Base-by-base conservation (phyloP, 2,888 invertebrate genomes). In the Leptopilina drosophilae region DNA sequence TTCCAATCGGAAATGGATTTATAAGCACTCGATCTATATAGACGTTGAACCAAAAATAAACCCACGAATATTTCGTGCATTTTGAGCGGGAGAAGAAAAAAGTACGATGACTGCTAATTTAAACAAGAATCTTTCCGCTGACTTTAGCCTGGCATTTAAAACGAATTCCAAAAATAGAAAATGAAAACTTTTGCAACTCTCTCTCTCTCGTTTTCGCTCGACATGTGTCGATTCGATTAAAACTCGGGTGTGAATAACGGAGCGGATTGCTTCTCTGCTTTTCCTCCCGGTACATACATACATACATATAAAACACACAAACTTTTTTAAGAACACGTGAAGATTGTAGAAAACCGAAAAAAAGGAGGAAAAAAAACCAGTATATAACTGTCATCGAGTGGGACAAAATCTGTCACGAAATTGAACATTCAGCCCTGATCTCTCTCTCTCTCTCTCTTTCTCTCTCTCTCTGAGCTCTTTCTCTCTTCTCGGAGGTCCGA, bases 141-240 rank as follows among this genome's bases (percentile, higher is more conserved):
- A 69, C 67, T 67, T 67, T 67, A 67, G 11, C 12, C 69, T 69
- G 69, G 20, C 49, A 69, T 69, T 69, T 53, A 69, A 53, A 69
- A 4, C 49, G 49, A 69, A 69, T 69, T 84, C 80, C 77, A 80
- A 77, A 84, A 84, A 84, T 84, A 84, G 84, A 81, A 78, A 73
- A 49, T 69, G 69, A 69, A 49, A 53, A 69, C 49, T 69, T 66
- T 69, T 53, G 49, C 69, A 69, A 49, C 26, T 15, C 80, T 75
- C 49, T 33, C 33, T 33, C 33, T 33, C 33, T 59, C 46, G 69
- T 76, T 46, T 8, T 46, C 46, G 46, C 33, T 33, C 4, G 80
- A 84, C 80, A 84, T 80, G 73, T 73, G 84, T 75, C 79, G 56
- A 77, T 82, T 84, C 79, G 83, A 84, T 83, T 83, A 49, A 33